Conservation (phyloP, 2,113 vertebrate species). For the Lonchura striata region DNA sequence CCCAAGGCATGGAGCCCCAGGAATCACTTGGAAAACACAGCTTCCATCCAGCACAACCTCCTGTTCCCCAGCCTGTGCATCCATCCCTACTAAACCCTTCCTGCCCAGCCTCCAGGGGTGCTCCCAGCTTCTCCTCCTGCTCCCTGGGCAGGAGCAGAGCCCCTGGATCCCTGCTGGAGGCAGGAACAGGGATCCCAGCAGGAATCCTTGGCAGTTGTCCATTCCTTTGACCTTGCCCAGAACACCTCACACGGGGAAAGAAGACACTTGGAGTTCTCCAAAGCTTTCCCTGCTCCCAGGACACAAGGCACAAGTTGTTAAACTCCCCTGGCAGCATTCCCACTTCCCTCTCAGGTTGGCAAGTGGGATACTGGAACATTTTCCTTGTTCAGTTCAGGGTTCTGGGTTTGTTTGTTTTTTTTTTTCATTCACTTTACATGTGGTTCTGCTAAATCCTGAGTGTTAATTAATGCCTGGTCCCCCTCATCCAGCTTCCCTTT, state of each 20-base stretch:
- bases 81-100: background rate
- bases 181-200: background rate
- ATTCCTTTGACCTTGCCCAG: background rate
- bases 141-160: background rate
- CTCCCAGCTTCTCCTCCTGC: background rate
- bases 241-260: fast-evolving
- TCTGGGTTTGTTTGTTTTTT: background rate
- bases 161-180: fast-evolving
- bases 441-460: background rate
- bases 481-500: background rate
- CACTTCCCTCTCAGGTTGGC: background rate
- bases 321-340: background rate
- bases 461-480: background rate
- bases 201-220: background rate
- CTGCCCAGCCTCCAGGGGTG: fast-evolving
- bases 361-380: fast-evolving
- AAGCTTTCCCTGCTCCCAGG: fast-evolving
- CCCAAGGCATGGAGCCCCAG: fast-evolving
- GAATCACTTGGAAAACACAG: background rate
- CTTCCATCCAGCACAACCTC: background rate
- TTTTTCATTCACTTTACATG: background rate
- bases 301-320: background rate
- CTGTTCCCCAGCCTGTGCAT: background rate
- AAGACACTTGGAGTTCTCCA: background rate
- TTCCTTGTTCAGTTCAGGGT: background rate